These are phyloP conservation scores for Rhabdornis inornatus DNA, from an alignment of 2,113 vertebrate genomes.

Conservation along the genomic window DNA sequence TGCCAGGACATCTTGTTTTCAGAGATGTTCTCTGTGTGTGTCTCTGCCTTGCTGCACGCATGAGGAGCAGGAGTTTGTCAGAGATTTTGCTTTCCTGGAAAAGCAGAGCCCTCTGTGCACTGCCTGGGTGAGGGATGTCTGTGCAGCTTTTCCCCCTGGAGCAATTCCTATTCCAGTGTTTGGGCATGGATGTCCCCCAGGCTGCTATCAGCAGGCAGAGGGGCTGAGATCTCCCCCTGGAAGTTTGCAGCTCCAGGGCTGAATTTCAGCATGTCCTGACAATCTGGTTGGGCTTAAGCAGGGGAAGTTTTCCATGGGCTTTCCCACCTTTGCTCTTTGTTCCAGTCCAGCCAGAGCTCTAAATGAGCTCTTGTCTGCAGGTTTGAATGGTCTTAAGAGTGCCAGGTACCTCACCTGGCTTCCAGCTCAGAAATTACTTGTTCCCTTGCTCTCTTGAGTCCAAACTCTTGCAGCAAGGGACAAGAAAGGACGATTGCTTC, in stretches of 20 bases:
- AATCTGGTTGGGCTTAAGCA: not conserved
- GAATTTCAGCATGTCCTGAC: not conserved
- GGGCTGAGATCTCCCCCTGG: not conserved
- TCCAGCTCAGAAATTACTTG: not conserved
- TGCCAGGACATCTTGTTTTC: not conserved
- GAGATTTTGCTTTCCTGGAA: not conserved
- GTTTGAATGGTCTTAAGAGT: not conserved
- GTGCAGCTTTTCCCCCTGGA: not conserved
- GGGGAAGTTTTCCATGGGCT: not conserved
- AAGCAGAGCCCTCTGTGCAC: fast-evolving
- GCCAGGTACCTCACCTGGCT: not conserved
- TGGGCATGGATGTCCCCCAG: not conserved
- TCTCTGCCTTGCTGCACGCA: not conserved
- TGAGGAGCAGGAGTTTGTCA: fast-evolving
- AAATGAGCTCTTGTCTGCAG: not conserved
- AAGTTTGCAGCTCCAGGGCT: not conserved
- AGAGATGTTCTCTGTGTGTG: not conserved
- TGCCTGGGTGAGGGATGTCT: not conserved
- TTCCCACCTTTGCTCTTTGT: not conserved
- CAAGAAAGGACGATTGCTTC: not conserved
- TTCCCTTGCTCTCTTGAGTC: not conserved
- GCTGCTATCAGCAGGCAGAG: not conserved
- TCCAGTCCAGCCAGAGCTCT: not conserved
- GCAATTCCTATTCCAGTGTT: not conserved
- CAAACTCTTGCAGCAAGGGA: not conserved